Conservation (phyloP, 2,113 vertebrate genomes). For the Perccottus glenii region DNA sequence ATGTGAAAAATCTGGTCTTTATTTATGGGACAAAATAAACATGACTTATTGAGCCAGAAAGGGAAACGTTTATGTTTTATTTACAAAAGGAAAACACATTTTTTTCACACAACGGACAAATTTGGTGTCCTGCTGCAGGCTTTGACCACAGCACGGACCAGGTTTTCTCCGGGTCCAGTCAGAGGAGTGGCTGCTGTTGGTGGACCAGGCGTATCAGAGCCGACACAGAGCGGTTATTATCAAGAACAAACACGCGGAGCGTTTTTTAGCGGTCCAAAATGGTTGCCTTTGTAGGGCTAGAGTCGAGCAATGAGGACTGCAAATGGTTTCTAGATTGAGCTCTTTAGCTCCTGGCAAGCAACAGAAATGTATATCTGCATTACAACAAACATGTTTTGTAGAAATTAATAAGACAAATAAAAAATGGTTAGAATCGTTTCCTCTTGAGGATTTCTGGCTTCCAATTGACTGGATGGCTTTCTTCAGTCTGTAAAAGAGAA, state of each 20-base stretch:
- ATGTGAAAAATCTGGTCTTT: constrained; percentile 50
- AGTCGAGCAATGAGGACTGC: constrained; percentile 46
- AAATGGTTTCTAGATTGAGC: constrained; percentile 59
- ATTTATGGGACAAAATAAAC: constrained; percentile 53
- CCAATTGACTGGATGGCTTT: constrained; percentile 97
- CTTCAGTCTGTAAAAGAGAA: constrained; percentile 87
- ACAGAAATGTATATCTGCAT: not conserved
- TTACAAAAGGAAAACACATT: constrained; percentile 20
- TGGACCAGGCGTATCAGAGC: constrained; percentile 53
- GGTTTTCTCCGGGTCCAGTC: constrained; percentile 31
- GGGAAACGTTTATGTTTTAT: constrained; percentile 25
- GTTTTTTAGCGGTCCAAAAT: constrained; percentile 49
- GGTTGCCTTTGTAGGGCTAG: constrained; percentile 36
- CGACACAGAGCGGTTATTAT: constrained; percentile 44
- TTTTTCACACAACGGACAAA: not conserved
- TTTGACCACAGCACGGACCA: constrained; percentile 28
- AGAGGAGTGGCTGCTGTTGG: constrained; percentile 56
- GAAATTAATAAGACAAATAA: constrained; percentile 19
- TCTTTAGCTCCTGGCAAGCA: not conserved
- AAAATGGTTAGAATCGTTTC: constrained; percentile 87
- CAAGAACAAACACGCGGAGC: constrained; percentile 50
- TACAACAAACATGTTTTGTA: constrained; percentile 12
- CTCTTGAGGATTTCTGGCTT: constrained; percentile 99
- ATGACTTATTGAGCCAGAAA: constrained; percentile 14
- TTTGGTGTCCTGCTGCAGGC: constrained; percentile 25